phyloP scores from a whole-genome alignment of 2,113 vertebrate genomes.

The Zeus faber region DNA sequence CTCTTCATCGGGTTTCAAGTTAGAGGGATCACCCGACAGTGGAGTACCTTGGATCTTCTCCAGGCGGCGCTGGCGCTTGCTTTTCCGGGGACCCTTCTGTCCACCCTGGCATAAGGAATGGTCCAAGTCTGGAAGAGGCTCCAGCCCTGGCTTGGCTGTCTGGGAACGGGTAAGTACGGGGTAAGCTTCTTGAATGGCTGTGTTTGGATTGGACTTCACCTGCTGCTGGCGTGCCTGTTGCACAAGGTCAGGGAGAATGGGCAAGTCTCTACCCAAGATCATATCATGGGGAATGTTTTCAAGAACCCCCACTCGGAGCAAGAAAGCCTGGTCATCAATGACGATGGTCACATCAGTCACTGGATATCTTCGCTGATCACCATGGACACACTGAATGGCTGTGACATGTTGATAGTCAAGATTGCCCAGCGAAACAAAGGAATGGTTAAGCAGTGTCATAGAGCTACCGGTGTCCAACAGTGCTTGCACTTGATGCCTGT shows the following conservation, averaged over 20 bases:
- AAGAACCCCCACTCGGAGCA: too few species aligned
- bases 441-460: neutral
- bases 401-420: neutral
- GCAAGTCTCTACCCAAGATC: neutral
- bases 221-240: neutral
- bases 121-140: conserved; percentile 5
- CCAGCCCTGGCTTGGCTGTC: conserved; percentile 6
- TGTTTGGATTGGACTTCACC: neutral
- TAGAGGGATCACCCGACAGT: neutral
- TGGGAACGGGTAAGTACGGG: conserved; percentile 3
- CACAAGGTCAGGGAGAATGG: neutral
- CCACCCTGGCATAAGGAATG: neutral
- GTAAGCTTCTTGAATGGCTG: neutral
- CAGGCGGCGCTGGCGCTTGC: neutral
- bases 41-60: neutral
- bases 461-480: conserved; percentile 1
- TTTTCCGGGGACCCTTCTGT: neutral
- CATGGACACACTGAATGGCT: neutral
- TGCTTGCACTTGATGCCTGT: neutral
- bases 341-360: neutral
- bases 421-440: neutral
- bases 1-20: neutral
- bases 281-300: neutral
- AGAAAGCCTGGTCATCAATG: neutral
- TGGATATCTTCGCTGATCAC: neutral